Base-by-base conservation (phyloP, 2,113 vertebrate species). In the Phalacrocorax carbo region DNA sequence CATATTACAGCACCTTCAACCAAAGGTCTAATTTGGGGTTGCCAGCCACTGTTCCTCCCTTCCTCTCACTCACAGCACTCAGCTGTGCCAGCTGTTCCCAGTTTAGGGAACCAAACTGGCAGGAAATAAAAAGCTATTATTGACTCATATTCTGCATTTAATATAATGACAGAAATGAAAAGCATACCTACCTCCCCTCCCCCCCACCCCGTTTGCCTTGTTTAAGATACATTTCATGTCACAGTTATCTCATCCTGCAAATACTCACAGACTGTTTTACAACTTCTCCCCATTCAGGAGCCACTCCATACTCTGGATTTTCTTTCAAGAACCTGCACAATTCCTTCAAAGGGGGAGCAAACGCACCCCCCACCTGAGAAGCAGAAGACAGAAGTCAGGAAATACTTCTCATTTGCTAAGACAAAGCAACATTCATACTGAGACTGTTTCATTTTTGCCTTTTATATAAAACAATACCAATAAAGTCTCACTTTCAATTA, bases 251-350 rank as follows among this genome's bases (percentile, higher is more conserved):
- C 77, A 55, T 29, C 85, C 68, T 82, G 49, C n/a, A 96, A 95
- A 94, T 98, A 98, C 98, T 98, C 94, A 99, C 98, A 94, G 99
- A 99, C 72, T 99, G 99, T 94, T 99, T 99, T 83, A 99, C 99
- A 55, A 99, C 99, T 66, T 99, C 99, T 64, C 99, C 99, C 99
- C 99, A 99, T 94, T 99, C 99, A 44, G 99, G 99, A 90, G 99
- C 99, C 75, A 99, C 99, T 77, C 99, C 99, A 34, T 99, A 99
- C 93, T 99, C 99, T 4, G 99, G 98, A 97, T 99, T 99, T 98
- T 99, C 99, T 97, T 99, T 99, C 88, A 99, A 98, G 97, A 99
- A 99, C 82, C 99, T 98, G 97, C 99, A 99, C 93, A 99, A 97
- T 95, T 99, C 99, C 98, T 99, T 99, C 80, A 99, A 96, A 78